phyloP scores from a whole-genome alignment of 2,797 vertebrate genomes.

The Enoplosus armatus region DNA sequence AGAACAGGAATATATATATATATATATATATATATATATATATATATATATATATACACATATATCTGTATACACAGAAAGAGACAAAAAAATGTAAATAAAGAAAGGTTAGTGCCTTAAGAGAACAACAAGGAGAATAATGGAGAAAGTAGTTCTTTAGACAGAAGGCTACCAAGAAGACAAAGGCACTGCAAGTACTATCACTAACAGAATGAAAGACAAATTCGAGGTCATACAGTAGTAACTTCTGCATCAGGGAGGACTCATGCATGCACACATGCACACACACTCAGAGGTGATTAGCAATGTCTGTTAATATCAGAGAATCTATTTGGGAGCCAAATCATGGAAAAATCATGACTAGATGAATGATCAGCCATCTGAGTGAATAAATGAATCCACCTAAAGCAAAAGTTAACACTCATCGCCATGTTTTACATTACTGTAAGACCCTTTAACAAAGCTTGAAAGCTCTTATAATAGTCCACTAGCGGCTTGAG shows the following conservation, averaged over 20 bases:
- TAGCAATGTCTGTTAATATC: constrained; percentile 15
- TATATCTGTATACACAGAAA: not conserved
- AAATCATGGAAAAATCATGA: constrained; percentile 26
- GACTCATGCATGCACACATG: not conserved
- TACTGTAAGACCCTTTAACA: constrained; percentile 10
- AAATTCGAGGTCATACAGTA: constrained; percentile 1
- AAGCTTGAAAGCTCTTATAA: constrained; percentile 38
- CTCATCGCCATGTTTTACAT: constrained; percentile 11
- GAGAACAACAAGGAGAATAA: not conserved
- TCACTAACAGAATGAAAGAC: not conserved
- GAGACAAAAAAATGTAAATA: too few relatives aligned
- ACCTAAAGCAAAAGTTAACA: constrained; percentile 35
- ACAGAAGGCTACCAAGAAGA: not conserved
- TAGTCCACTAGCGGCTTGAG: constrained; percentile 10
- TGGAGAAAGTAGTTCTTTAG: not conserved
- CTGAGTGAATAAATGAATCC: constrained; percentile 45
- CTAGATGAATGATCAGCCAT: constrained; percentile 31
- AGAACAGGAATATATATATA: not conserved
- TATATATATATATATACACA: not conserved
- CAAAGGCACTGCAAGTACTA: not conserved
- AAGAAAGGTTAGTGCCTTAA: not conserved
- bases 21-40: not conserved
- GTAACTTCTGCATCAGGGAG: not conserved
- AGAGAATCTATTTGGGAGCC: constrained; percentile 12
- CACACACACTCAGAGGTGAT: not conserved